These are phyloP conservation scores for Anticlea derivata DNA, from an alignment of 2,888 invertebrate species.

Conservation along the genomic window DNA sequence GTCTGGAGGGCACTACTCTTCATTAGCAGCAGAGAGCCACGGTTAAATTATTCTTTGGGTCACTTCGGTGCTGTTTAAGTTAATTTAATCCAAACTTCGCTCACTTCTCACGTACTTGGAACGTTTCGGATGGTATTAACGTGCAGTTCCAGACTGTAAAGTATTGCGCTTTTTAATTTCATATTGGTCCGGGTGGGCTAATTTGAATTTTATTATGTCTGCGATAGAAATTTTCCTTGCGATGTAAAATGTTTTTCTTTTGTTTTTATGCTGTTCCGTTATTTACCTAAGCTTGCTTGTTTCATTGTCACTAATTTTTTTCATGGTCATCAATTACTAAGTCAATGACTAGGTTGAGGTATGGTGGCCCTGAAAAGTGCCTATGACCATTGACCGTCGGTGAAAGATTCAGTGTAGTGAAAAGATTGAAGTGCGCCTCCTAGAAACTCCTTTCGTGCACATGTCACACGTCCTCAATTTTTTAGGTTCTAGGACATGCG, in stretches of 20 bases:
- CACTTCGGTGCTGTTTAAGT: constrained; percentile 78
- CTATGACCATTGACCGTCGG: no score
- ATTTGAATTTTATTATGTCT: constrained; percentile 24
- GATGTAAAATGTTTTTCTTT: background rate
- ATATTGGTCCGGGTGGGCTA: constrained; percentile 31
- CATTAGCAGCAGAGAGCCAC: constrained; percentile 71
- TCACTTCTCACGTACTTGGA: constrained; percentile 64
- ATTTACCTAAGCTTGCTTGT: no score
- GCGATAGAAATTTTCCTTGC: background rate
- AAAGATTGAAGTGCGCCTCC: no score
- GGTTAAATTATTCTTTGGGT: constrained; percentile 79
- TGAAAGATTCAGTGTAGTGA: no score
- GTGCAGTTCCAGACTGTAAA: constrained; percentile 39
- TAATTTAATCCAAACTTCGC: constrained; percentile 77
- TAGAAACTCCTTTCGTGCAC: no score
- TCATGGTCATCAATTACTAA: no score
- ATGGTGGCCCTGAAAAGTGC: no score
- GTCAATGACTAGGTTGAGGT: no score
- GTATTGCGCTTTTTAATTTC: constrained; percentile 34
- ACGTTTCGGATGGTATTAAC: constrained; percentile 48
- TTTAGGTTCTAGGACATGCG: no score
- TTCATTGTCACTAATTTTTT: no score
- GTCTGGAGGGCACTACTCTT: constrained; percentile 75
- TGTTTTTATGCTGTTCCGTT: background rate
- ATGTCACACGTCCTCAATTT: no score